These are phyloP conservation scores for Drosophila birchii DNA, from an alignment of 2,888 invertebrate species.

Conservation along the genomic window DNA sequence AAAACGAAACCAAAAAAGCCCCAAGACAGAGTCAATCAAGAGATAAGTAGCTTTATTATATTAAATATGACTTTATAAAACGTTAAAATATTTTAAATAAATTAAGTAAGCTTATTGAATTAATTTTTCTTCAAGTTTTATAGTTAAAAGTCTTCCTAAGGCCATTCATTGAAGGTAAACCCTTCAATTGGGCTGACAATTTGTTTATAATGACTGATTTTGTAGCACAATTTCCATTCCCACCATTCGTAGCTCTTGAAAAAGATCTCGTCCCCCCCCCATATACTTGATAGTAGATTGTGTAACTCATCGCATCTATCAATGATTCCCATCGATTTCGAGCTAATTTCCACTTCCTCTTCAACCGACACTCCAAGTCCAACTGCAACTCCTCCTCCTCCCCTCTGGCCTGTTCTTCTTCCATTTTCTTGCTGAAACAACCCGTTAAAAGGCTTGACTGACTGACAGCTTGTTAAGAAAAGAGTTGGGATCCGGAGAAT, in stretches of 20 bases:
- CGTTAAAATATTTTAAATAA: background rate
- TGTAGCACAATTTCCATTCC: slow-evolving; percentile 19
- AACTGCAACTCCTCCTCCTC: background rate
- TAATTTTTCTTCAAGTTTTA: background rate
- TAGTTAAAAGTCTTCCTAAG: background rate
- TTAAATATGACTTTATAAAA: too few relatives aligned
- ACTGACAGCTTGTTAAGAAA: slow-evolving; percentile 43
- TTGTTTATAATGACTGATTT: background rate
- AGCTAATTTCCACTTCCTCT: slow-evolving; percentile 46
- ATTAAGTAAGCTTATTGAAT: background rate
- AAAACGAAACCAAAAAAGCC: background rate
- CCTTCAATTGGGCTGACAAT: background rate
- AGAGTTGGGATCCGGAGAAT: slow-evolving; percentile 13
- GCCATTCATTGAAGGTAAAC: background rate
- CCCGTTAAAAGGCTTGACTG: slow-evolving; percentile 34
- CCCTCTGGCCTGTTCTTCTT: background rate
- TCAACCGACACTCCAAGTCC: slow-evolving; percentile 18
- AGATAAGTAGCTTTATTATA: background rate
- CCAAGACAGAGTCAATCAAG: slow-evolving; percentile 10
- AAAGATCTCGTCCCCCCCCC: background rate
- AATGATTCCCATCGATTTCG: slow-evolving; percentile 42
- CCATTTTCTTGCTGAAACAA: slow-evolving; percentile 5
- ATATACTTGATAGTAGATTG: slow-evolving; percentile 9
- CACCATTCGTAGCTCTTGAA: slow-evolving; percentile 14
- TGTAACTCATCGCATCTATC: slow-evolving; percentile 34